phyloP scores from a whole-genome alignment of 2,888 invertebrate genomes.

The Hofmannophila pseudospretella region DNA sequence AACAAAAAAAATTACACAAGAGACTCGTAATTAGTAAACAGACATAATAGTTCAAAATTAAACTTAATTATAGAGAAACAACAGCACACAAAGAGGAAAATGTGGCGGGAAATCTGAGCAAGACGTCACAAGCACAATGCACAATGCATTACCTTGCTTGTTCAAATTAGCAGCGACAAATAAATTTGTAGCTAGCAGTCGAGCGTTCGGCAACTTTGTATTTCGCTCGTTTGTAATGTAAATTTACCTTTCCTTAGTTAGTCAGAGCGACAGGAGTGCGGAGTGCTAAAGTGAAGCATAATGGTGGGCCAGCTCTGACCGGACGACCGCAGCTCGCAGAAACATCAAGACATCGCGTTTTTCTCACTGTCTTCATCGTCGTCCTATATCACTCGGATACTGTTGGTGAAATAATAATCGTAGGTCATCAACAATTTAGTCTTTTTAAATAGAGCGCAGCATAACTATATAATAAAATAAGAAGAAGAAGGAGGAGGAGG shows the following conservation, averaged over 20 bases:
- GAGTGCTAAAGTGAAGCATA: slow-evolving; percentile 29
- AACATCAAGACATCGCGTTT: not conserved
- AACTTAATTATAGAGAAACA: no score
- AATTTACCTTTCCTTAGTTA: slow-evolving; percentile 57
- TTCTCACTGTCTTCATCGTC: no score
- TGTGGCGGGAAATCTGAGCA: no score
- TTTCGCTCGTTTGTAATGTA: slow-evolving; percentile 59
- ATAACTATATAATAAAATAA: no score
- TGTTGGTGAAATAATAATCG: no score
- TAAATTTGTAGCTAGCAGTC: slow-evolving; percentile 31
- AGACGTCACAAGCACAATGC: not conserved
- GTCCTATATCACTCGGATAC: no score
- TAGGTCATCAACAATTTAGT: no score
- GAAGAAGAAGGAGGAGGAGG: no score
- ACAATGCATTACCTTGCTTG: slow-evolving; percentile 3
- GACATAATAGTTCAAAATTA: not conserved
- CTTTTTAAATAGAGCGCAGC: no score
- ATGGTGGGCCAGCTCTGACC: slow-evolving; percentile 23
- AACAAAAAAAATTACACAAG: no score
- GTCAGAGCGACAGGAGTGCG: slow-evolving; percentile 27
- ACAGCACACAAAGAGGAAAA: no score
- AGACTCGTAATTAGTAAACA: no score
- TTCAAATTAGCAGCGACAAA: slow-evolving; percentile 34
- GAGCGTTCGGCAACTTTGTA: slow-evolving; percentile 36
- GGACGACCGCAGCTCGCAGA: not conserved